phyloP scores from a whole-genome alignment of 2,888 invertebrate species.

The Hesperia comma region DNA sequence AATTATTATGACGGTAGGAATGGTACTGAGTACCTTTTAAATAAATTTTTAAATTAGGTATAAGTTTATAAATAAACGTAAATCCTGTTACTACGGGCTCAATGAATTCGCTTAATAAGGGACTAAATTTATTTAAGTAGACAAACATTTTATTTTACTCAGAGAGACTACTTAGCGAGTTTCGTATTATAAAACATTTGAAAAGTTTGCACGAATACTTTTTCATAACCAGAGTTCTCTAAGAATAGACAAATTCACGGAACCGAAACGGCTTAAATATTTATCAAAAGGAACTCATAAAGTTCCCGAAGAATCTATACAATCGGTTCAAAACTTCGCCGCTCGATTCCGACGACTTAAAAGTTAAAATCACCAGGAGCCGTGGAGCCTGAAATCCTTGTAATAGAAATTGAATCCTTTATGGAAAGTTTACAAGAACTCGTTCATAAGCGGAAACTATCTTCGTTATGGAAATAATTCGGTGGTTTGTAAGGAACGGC shows the following conservation, averaged over 20 bases:
- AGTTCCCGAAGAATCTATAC: slow-evolving; percentile 34
- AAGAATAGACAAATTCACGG: slow-evolving; percentile 18
- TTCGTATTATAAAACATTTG: not conserved
- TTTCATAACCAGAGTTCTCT: not conserved
- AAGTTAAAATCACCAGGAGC: slow-evolving; percentile 35
- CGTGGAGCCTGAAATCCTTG: slow-evolving; percentile 26
- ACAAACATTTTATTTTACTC: not conserved
- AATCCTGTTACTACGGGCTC: too few species aligned
- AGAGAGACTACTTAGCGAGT: not conserved
- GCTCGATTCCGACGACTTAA: slow-evolving; percentile 25
- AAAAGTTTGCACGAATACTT: not conserved
- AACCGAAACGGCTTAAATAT: slow-evolving; percentile 32
- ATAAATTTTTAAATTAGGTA: too few species aligned
- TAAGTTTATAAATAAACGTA: too few species aligned
- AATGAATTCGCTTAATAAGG: too few species aligned
- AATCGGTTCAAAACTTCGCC: slow-evolving; percentile 29
- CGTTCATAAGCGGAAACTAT: slow-evolving; percentile 24
- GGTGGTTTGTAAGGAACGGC: not conserved
- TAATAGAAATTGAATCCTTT: slow-evolving; percentile 38
- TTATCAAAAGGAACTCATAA: slow-evolving; percentile 36
- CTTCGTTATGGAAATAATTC: slow-evolving; percentile 4
- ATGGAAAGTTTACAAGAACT: slow-evolving; percentile 29
- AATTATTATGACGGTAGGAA: too few species aligned
- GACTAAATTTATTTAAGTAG: too few species aligned
- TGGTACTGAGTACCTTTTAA: too few species aligned